Evolutionary conservation across 2,888 invertebrate genomes (phyloP).

Genomic region (Lacanobia oleracea): DNA sequence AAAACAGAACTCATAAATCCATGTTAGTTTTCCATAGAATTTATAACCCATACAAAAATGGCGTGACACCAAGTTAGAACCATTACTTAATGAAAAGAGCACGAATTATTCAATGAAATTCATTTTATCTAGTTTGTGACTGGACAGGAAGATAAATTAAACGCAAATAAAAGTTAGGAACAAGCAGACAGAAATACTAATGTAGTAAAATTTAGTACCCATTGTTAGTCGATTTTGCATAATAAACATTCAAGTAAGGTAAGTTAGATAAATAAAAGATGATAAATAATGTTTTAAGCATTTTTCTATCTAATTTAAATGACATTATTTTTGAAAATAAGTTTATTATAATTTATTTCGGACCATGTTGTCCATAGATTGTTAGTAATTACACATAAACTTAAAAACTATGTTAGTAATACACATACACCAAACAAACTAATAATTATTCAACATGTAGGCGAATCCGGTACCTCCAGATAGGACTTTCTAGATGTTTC

Average conservation of each 20-base stretch:
- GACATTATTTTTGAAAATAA: no score
- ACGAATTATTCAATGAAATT: constrained; percentile 38
- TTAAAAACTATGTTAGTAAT: no score
- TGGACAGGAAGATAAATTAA: constrained; percentile 44
- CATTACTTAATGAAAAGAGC: constrained; percentile 46
- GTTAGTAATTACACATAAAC: no score
- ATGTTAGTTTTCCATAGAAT: constrained; percentile 23
- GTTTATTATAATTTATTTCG: no score
- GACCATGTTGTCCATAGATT: no score
- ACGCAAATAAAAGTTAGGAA: constrained; percentile 33
- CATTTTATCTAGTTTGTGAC: constrained; percentile 34
- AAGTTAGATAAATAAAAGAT: background rate
- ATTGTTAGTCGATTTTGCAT: constrained; percentile 12
- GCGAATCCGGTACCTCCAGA: no score
- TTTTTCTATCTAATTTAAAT: background rate
- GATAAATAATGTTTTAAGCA: background rate
- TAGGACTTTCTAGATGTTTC: no score
- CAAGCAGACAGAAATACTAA: constrained; percentile 25
- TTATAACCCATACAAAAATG: constrained; percentile 26
- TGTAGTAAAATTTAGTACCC: constrained; percentile 8
- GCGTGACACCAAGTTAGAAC: constrained; percentile 22
- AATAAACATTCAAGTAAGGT: constrained; percentile 4
- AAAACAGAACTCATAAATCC: constrained; percentile 13
- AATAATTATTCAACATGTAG: no score
- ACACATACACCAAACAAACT: no score